phyloP scores from a whole-genome alignment of 37 sponge, comb jelly and placozoan species.

The Chondrilla cf. caribensis region DNA sequence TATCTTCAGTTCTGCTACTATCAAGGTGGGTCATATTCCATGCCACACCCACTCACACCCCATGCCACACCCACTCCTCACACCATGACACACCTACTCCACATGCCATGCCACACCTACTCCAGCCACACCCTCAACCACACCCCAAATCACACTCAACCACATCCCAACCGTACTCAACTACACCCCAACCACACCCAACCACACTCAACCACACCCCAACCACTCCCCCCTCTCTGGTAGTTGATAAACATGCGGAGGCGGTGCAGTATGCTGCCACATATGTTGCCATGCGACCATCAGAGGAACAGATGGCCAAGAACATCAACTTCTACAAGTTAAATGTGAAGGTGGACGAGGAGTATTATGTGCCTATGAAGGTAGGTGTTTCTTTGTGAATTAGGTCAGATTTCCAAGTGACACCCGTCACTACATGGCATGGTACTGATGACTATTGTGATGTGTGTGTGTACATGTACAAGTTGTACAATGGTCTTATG shows the following conservation, averaged over 20 bases:
- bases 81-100: neutral
- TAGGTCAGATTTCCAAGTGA: neutral
- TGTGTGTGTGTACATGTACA: constrained; percentile 12
- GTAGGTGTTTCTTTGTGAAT: constrained; percentile 23
- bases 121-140: neutral
- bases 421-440: neutral
- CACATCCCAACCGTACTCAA: too few species aligned
- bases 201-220: too few species aligned
- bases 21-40: constrained; percentile 47
- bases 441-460: too few species aligned
- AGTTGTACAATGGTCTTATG: too few species aligned
- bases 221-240: neutral
- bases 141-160: neutral
- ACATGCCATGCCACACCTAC: neutral
- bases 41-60: neutral
- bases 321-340: constrained; percentile 45
- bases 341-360: constrained; percentile 19
- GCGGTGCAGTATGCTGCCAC: constrained; percentile 59
- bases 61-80: neutral
- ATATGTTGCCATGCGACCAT: constrained; percentile 37
- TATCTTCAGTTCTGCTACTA: constrained; percentile 65
- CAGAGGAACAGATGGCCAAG: constrained; percentile 35
- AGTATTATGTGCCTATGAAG: constrained; percentile 46
- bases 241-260: constrained; percentile 39
- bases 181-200: neutral